These are phyloP conservation scores for Forbesichthys papilliferus DNA, from an alignment of 2,113 vertebrate species.

Conservation along the genomic window DNA sequence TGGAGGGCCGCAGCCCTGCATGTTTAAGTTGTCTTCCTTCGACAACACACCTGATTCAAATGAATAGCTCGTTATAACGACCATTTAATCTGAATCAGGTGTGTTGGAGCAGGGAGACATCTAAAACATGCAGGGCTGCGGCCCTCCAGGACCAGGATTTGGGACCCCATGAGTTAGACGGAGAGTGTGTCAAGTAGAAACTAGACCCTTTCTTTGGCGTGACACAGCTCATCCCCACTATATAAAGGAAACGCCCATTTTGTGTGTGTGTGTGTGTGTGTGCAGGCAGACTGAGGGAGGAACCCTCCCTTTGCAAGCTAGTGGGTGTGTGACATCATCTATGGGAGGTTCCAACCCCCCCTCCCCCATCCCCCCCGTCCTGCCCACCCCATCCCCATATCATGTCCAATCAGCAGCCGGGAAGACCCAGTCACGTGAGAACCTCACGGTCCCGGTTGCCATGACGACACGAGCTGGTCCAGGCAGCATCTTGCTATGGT, in stretches of 20 bases:
- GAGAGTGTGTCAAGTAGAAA: neutral
- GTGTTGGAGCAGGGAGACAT: too few relatives aligned
- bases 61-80: too few relatives aligned
- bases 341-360: constrained; percentile 3
- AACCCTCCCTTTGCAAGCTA: constrained; percentile 59
- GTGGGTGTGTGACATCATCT: constrained; percentile 60
- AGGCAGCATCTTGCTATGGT: constrained; percentile 77
- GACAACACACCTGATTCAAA: too few relatives aligned
- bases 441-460: constrained; percentile 60
- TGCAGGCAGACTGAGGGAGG: constrained; percentile 43
- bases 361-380: constrained; percentile 3
- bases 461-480: constrained; percentile 75
- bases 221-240: constrained; percentile 41
- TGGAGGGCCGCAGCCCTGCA: too few relatives aligned
- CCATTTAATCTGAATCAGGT: too few relatives aligned
- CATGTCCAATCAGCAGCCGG: constrained; percentile 44
- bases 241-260: constrained; percentile 51
- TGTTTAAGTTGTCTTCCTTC: too few relatives aligned
- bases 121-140: too few relatives aligned
- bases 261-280: constrained; percentile 19
- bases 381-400: constrained; percentile 24
- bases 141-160: too few relatives aligned
- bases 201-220: constrained; percentile 7
- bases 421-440: constrained; percentile 58
- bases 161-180: neutral